These are phyloP conservation scores for Caenorhabditis inopinata DNA, from an alignment of 1,140 invertebrate genomes.

Conservation along the genomic window DNA sequence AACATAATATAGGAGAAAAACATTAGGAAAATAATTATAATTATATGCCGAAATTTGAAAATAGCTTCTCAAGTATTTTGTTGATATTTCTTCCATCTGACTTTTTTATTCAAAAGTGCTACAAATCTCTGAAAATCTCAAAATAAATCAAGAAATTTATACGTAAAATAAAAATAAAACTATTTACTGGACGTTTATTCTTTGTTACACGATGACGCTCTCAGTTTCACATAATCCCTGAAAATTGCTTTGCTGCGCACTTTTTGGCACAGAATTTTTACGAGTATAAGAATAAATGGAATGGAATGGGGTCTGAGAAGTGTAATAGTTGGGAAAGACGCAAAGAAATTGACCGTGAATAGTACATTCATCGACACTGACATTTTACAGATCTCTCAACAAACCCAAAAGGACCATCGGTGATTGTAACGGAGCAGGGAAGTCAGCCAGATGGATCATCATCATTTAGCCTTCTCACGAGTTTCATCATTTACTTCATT, in stretches of 20 bases:
- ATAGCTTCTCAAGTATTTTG: too few relatives aligned
- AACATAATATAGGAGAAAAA: too few relatives aligned
- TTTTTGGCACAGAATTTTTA: constrained; percentile 2
- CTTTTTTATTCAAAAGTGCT: too few relatives aligned
- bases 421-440: not conserved
- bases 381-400: not conserved
- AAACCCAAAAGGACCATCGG: constrained; percentile 9
- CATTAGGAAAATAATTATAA: too few relatives aligned
- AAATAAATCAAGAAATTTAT: too few relatives aligned
- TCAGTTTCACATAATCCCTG: not conserved
- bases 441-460: not conserved
- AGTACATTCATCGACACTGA: too few relatives aligned
- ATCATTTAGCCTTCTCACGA: not conserved
- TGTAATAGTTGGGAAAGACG: not conserved
- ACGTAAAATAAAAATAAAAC: too few relatives aligned
- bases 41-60: too few relatives aligned
- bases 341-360: not conserved
- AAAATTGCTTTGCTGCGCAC: not conserved
- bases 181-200: too few relatives aligned
- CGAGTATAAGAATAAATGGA: not conserved
- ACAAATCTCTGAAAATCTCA: too few relatives aligned
- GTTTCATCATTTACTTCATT: not conserved
- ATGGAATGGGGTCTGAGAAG: not conserved
- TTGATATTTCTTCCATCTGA: too few relatives aligned
- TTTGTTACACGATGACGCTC: too few relatives aligned